Evolutionary conservation across 2,888 invertebrate species (phyloP).

Genomic region (Athalia rosae): DNA sequence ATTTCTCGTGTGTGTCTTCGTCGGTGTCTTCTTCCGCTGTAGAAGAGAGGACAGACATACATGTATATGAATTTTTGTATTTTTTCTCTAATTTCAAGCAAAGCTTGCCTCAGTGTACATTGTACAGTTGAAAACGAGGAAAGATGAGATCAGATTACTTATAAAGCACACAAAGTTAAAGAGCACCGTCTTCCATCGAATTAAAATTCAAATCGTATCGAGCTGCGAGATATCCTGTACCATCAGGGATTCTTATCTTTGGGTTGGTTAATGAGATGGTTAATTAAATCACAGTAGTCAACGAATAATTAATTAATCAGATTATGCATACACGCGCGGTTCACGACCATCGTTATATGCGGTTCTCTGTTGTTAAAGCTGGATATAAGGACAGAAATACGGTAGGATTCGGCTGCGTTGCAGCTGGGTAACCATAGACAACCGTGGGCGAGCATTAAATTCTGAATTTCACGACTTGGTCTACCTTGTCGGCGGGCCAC

Average conservation of each 20-base stretch:
- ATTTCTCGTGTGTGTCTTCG: slow-evolving; percentile 69
- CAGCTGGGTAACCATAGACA: slow-evolving; percentile 33
- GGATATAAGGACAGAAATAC: background rate
- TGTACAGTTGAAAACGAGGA: background rate
- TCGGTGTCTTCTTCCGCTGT: slow-evolving; percentile 75
- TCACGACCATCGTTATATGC: background rate
- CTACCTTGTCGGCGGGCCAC: slow-evolving; percentile 41
- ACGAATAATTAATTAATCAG: slow-evolving; percentile 39
- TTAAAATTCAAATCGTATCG: slow-evolving; percentile 11
- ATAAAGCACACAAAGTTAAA: slow-evolving; percentile 33
- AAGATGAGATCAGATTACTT: slow-evolving; percentile 24
- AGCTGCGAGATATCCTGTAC: background rate
- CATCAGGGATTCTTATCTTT: background rate
- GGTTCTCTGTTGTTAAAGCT: slow-evolving; percentile 4
- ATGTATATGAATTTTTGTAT: slow-evolving; percentile 34
- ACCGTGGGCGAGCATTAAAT: slow-evolving; percentile 28
- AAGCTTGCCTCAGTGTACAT: background rate
- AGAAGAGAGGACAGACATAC: slow-evolving; percentile 24
- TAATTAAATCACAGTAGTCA: slow-evolving; percentile 37
- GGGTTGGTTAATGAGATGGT: slow-evolving; percentile 18
- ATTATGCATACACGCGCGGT: slow-evolving; percentile 7
- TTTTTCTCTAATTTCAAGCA: slow-evolving; percentile 4
- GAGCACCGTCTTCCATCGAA: background rate
- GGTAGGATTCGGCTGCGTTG: background rate
- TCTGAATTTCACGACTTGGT: slow-evolving; percentile 31